A percentile compares a stretch with the other conserved stretches of the same genome.
These are phyloP conservation scores for Trididemnum clinides DNA, from an alignment of 23 tunicate genomes.

Conservation along the genomic window DNA sequence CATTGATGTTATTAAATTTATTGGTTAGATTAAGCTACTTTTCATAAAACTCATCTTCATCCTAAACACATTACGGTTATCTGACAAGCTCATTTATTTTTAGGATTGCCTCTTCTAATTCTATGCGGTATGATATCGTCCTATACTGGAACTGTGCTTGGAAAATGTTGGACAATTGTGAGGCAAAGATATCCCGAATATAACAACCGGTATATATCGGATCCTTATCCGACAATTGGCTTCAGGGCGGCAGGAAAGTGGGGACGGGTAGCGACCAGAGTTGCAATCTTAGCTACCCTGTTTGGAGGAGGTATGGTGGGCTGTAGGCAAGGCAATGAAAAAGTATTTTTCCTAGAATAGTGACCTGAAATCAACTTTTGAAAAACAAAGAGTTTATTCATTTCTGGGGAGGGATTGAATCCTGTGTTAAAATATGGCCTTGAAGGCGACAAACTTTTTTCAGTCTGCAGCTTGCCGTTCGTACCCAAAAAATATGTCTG, in stretches of 20 bases:
- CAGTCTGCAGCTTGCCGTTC: too few relatives aligned
- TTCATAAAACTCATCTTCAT: too few relatives aligned
- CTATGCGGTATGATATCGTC: conserved; percentile 81
- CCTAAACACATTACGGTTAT: too few relatives aligned
- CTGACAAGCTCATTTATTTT: too few relatives aligned
- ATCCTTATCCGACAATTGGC: conserved; percentile 89
- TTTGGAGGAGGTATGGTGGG: conserved; percentile 75
- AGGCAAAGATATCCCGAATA: conserved; percentile 78
- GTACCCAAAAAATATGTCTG: too few relatives aligned
- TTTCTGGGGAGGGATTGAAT: too few relatives aligned
- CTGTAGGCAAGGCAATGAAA: background rate
- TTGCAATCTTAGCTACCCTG: conserved; percentile 67
- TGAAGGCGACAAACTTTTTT: too few relatives aligned
- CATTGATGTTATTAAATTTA: background rate
- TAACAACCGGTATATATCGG: conserved; percentile 49
- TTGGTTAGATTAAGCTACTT: too few relatives aligned
- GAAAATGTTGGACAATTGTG: conserved; percentile 86
- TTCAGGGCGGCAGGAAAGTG: conserved; percentile 84
- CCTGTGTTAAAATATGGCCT: too few relatives aligned
- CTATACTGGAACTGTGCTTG: conserved; percentile 81
- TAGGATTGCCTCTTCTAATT: conserved; percentile 67
- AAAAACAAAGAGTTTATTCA: too few relatives aligned
- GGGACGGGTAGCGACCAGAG: conserved; percentile 60
- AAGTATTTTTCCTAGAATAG: too few relatives aligned
- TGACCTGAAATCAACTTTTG: too few relatives aligned